These are phyloP conservation scores for Neodiprion lecontei DNA, from an alignment of 1,140 invertebrate genomes.

Conservation along the genomic window DNA sequence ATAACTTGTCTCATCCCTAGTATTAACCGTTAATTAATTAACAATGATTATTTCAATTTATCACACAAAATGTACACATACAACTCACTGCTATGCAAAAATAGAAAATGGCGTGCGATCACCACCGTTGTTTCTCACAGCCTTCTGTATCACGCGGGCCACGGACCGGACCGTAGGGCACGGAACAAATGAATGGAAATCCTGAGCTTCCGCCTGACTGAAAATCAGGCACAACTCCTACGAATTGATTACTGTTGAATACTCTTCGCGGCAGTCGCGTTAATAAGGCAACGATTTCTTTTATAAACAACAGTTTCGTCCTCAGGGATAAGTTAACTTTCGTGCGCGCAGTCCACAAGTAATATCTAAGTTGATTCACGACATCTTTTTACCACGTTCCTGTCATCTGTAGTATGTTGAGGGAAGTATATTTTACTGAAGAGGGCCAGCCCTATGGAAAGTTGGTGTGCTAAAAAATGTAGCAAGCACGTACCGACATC, in stretches of 20 bases:
- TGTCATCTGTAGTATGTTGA: too few relatives aligned
- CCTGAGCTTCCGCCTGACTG: background rate
- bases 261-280: background rate
- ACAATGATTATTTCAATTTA: slow-evolving; percentile 36
- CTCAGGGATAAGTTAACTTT: background rate
- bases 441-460: too few relatives aligned
- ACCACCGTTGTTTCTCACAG: slow-evolving; percentile 39
- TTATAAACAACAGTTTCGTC: background rate
- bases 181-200: background rate
- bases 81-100: slow-evolving; percentile 59
- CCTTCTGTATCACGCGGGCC: slow-evolving; percentile 27
- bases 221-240: background rate
- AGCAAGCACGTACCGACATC: too few relatives aligned
- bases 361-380: background rate
- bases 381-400: background rate
- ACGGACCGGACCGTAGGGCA: background rate
- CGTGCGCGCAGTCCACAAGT: background rate
- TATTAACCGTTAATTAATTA: slow-evolving; percentile 25
- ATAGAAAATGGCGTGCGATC: slow-evolving; percentile 60
- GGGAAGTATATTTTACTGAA: too few relatives aligned
- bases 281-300: background rate
- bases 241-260: background rate
- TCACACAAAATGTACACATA: slow-evolving; percentile 52
- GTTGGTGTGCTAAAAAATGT: too few relatives aligned
- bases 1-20: slow-evolving; percentile 36